Conservation (phyloP, 2,113 vertebrate species). For the Bubo blakistoni region DNA sequence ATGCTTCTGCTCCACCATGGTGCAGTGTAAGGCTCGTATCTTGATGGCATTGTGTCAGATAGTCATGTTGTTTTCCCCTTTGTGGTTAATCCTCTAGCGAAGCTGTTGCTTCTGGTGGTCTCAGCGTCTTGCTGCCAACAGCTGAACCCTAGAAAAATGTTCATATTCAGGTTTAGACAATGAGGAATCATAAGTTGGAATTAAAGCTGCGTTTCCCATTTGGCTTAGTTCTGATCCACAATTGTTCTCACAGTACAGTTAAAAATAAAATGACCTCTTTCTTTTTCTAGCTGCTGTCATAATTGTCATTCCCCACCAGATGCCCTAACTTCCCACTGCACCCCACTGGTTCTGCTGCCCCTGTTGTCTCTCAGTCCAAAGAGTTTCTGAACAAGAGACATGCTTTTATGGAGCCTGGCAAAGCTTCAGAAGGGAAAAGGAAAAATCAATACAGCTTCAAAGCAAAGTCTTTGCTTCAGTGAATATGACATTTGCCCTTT, state of each 20-base stretch:
- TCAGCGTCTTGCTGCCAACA: not conserved
- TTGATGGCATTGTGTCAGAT: not conserved
- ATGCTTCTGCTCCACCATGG: not conserved
- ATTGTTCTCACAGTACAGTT: not conserved
- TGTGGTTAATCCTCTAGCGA: not conserved
- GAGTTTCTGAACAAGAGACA: conserved; percentile 50
- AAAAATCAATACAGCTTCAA: conserved; percentile 64
- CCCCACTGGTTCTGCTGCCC: conserved; percentile 26
- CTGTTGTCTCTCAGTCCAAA: conserved; percentile 51
- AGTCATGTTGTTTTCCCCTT: not conserved
- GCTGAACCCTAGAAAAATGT: not conserved
- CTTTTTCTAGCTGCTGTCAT: conserved; percentile 9
- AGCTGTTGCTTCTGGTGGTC: not conserved
- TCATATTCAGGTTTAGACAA: not conserved
- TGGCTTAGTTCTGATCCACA: not conserved
- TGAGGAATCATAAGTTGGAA: not conserved
- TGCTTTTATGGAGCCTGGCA: conserved; percentile 52
- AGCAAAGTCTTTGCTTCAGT: conserved; percentile 60
- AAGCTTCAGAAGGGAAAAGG: conserved; percentile 51
- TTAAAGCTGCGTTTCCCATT: not conserved
- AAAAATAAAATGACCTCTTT: conserved; percentile 63
- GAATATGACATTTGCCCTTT: conserved; percentile 67
- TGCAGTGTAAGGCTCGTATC: not conserved
- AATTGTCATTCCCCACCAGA: conserved; percentile 46
- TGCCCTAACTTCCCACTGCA: not conserved